Conservation (phyloP, 2,797 vertebrate genomes). For the Esox masquinongy region DNA sequence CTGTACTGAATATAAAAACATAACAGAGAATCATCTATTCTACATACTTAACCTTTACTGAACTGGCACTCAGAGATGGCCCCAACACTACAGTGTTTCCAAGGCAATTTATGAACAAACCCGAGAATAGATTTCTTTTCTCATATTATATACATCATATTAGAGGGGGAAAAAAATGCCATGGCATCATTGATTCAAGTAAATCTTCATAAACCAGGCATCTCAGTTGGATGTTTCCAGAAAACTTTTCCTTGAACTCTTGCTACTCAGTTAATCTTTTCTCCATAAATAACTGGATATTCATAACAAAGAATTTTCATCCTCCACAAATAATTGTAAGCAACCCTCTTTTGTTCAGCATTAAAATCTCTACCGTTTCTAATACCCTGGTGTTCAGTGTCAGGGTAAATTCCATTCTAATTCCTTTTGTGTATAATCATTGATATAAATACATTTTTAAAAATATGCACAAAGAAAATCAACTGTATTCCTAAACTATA, state of each 20-base stretch:
- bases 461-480: too few relatives aligned
- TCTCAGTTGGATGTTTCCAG: slow-evolving; percentile 31
- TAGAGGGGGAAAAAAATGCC: slow-evolving; percentile 20
- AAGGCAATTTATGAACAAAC: slow-evolving; percentile 22
- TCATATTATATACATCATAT: not conserved
- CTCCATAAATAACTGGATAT: slow-evolving; percentile 48
- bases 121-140: slow-evolving; percentile 19
- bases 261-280: slow-evolving; percentile 27
- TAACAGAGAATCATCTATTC: slow-evolving; percentile 9
- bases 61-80: slow-evolving; percentile 23
- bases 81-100: slow-evolving; percentile 40
- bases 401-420: too few relatives aligned
- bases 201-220: slow-evolving; percentile 31
- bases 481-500: too few relatives aligned
- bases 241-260: slow-evolving; percentile 6
- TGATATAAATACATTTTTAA: too few relatives aligned
- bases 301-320: slow-evolving; percentile 38
- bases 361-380: not conserved
- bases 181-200: slow-evolving; percentile 30
- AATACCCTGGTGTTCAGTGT: slow-evolving; percentile 11
- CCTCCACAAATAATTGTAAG: slow-evolving; percentile 42
- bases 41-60: slow-evolving; percentile 31
- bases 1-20: slow-evolving; percentile 25
- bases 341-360: not conserved
- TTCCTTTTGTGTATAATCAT: not conserved